Evolutionary conservation across 2,888 invertebrate species (phyloP), one percentile per base, ranked within the genome.

Genomic region (Agrilus mali): DNA sequence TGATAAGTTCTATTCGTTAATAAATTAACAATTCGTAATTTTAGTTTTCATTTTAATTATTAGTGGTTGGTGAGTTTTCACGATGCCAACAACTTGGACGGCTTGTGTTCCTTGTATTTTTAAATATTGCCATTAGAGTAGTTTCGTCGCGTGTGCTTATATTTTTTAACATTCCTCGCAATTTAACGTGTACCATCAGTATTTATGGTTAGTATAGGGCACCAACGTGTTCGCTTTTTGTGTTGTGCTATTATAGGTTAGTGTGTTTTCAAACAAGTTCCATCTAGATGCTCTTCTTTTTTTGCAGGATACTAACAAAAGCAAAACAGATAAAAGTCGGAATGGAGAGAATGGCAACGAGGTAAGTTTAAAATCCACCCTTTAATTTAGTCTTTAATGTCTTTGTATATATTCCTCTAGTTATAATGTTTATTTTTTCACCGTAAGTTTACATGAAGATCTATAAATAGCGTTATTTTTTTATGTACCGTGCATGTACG

Each of bases 281-380:
- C 46, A 45, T 40, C 47, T 42, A 46, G 47, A 41, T 45, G 39
- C 49, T 40, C 46, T 60, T 67, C 67, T 59, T 67, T 67, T 63
- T 50, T 70, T 71, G 66, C 68, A 72, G 70, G 72, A 68, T 60
- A 70, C 73, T 68, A 27, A 27, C 5, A 76, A 75, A 71, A 73
- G 68, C 57, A 75, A 75, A 70, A 65, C 67, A 53, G 74, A 74
- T 56, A 74, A 73, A 47, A 56, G 53, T 46, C 72, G 69, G 55
- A 74, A 72, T 60, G 73, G 71, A 51, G 75, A 74, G 53, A 68
- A 64, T 57, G 74, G 74, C 58, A 59, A 68, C 35, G 75, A 76
- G 71, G 76, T 76, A 54, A 70, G 73, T 55, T 47, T 45, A 27
- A 44, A 45, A 27, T 27, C 8, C 37, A 44, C 64, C 60, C 43